phyloP scores from a whole-genome alignment of 2,888 invertebrate genomes.

The Drosophila merina region DNA sequence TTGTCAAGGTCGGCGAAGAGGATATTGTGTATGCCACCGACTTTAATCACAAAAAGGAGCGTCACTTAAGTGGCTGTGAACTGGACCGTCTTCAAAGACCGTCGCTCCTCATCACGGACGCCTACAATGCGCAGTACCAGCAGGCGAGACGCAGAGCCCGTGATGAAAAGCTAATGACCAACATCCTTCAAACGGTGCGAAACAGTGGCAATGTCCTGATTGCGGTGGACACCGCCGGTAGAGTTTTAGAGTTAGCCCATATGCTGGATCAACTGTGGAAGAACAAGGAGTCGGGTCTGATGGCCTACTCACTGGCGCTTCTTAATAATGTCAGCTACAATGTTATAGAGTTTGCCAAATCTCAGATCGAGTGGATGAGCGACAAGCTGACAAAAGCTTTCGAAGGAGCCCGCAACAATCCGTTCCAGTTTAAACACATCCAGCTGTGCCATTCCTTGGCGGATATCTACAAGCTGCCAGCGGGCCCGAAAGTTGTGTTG shows the following conservation, averaged over 20 bases:
- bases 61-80: constrained; percentile 98
- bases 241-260: constrained; percentile 97
- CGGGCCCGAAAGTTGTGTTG: constrained; percentile 96
- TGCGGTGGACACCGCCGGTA: constrained; percentile 97
- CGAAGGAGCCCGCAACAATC: constrained; percentile 96
- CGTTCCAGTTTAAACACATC: constrained; percentile 97
- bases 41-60: constrained; percentile 99
- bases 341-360: constrained; percentile 99
- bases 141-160: constrained; percentile 94
- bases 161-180: constrained; percentile 98
- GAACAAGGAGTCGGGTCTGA: constrained; percentile 97
- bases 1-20: constrained; percentile 98
- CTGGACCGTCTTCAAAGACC: constrained; percentile 95
- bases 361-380: constrained; percentile 99
- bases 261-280: constrained; percentile 98
- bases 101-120: constrained; percentile 96
- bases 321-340: constrained; percentile 99
- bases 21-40: constrained; percentile 99
- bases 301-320: constrained; percentile 96
- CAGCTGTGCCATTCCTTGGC: constrained; percentile 96
- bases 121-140: constrained; percentile 96
- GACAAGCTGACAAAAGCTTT: constrained; percentile 97
- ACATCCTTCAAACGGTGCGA: constrained; percentile 95
- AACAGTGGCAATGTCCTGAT: constrained; percentile 98
- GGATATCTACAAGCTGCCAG: constrained; percentile 92